Evolutionary conservation across 2,113 vertebrate genomes (phyloP), one percentile per base, ranked within the genome.

Genomic region (Seriola quinqueradiata): DNA sequence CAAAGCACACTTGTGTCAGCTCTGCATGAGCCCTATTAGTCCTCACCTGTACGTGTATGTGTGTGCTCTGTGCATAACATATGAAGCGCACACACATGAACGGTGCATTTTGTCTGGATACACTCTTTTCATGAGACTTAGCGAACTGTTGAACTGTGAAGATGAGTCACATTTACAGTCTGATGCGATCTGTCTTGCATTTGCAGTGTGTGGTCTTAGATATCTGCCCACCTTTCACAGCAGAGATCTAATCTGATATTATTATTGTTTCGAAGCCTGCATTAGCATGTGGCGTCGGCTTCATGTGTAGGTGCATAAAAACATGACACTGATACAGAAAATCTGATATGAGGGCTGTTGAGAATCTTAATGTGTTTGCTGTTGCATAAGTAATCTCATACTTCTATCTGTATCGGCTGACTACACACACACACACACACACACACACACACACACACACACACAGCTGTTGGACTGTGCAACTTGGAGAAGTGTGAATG

Each of bases 231-330:
- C 71, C 66, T 81, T 80, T 89, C 83, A 89, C 74, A 46, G 70
- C 61, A 71, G 13, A 83, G 84, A 89, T 90, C 77, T 82, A 83
- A 90, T 90, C 83, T 83, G 70, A 70, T 86, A 77, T 90, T 88
- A 87, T 84, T 91, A 73, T 91, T 90, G 90, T 93, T 89, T 86
- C 84, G 46, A 75, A 76, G 66, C 36, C 63, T 32, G 75, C 73
- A 84, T 91, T 85, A 90, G 80, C 80, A 90, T 88, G 76, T 73
- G 17, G 68, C 11, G 64, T 75, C 8, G 0, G 65, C 74, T 58
- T 86, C 0, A 42, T 76, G 80, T 79, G 87, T 70, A 75, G 81
- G 84, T 85, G 79, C 77, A 75, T 61, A 59, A 87, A 89, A 88
- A 88, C 83, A 88, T 54, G 69, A 85, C 75, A 75, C 59, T 64